Percentiles rank a stretch among this genome's conserved stretches.
phyloP scores from a whole-genome alignment of 1,140 invertebrate species.

The Zaprionus taronus region DNA sequence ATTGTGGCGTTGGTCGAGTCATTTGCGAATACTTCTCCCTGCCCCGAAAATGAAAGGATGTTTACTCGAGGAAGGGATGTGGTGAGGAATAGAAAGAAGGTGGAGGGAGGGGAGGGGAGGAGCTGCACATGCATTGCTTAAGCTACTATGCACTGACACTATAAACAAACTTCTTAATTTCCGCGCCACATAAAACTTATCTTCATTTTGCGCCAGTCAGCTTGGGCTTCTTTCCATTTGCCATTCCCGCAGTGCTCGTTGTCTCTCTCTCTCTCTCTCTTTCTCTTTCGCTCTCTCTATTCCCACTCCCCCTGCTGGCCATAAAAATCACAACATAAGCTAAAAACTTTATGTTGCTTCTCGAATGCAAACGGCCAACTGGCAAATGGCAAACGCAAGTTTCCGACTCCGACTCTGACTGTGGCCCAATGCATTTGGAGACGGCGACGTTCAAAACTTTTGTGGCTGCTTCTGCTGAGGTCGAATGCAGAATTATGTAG shows the following conservation, averaged over 20 bases:
- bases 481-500: slow-evolving; percentile 69
- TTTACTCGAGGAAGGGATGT: neutral
- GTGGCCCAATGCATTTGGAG: slow-evolving; percentile 65
- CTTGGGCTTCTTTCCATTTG: slow-evolving; percentile 4
- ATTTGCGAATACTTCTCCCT: slow-evolving; percentile 44
- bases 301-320: slow-evolving; percentile 5
- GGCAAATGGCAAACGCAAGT: slow-evolving; percentile 68
- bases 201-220: slow-evolving; percentile 68
- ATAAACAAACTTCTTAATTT: slow-evolving; percentile 82
- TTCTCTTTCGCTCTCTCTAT: neutral
- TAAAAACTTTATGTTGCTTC: slow-evolving; percentile 75
- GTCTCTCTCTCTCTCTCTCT: slow-evolving; percentile 11
- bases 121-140: slow-evolving; percentile 53
- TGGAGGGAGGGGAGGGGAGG: neutral
- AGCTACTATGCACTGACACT: slow-evolving; percentile 28
- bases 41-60: neutral
- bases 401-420: slow-evolving; percentile 48
- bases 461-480: slow-evolving; percentile 55
- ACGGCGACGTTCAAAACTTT: slow-evolving; percentile 57
- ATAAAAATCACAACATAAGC: slow-evolving; percentile 83
- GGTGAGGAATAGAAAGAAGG: neutral
- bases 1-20: slow-evolving; percentile 44
- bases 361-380: slow-evolving; percentile 75
- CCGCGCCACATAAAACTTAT: slow-evolving; percentile 81
- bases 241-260: neutral